Evolutionary conservation across 2,888 invertebrate species (phyloP).

Genomic region (Cephus sareptanus): DNA sequence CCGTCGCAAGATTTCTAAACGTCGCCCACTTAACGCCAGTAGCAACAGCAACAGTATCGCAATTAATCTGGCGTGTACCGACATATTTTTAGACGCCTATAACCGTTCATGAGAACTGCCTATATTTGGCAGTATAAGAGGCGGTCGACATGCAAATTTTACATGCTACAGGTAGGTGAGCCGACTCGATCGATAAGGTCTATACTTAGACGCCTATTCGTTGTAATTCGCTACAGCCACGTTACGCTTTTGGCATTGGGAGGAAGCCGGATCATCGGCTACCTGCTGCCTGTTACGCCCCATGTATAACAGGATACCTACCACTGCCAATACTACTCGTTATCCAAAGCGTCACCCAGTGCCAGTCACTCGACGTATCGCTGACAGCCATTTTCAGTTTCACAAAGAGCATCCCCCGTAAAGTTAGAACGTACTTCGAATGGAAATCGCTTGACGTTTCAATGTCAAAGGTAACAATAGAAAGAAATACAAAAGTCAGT

Average conservation of each 20-base stretch:
- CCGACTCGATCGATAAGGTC: conserved; percentile 43
- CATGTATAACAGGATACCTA: not conserved
- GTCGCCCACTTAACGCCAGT: too few relatives aligned
- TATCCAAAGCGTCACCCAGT: not conserved
- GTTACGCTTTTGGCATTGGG: conserved; percentile 11
- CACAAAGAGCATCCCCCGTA: not conserved
- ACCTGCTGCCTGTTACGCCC: not conserved
- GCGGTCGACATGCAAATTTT: conserved; percentile 41
- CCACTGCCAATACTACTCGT: not conserved
- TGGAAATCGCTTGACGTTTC: not conserved
- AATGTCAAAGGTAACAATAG: not conserved
- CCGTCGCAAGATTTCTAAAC: too few relatives aligned
- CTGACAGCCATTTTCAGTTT: not conserved
- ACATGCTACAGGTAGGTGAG: conserved; percentile 51
- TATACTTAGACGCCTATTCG: conserved; percentile 48
- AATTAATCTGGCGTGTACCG: not conserved
- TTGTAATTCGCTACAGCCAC: conserved; percentile 36
- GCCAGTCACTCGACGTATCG: not conserved
- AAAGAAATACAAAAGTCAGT: not conserved
- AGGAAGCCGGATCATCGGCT: not conserved
- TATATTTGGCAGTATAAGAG: conserved; percentile 34
- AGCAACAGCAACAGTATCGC: not conserved
- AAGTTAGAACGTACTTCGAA: not conserved
- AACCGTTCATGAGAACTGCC: conserved; percentile 25
- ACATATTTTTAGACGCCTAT: conserved; percentile 3